These are phyloP conservation scores for Archivesica marissinica DNA, from an alignment of 1,140 invertebrate species.

Conservation along the genomic window DNA sequence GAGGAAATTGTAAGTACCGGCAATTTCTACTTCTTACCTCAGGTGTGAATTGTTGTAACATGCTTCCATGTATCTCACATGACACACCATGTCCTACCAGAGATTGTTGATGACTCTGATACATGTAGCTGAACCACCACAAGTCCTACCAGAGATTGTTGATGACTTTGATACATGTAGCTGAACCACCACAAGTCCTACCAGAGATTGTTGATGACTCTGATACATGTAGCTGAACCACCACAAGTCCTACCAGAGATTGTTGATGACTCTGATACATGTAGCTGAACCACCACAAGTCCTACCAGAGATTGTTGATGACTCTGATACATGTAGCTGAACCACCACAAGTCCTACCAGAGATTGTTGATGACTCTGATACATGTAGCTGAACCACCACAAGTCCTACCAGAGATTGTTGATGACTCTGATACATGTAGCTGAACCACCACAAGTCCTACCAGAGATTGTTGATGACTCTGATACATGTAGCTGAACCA, in stretches of 20 bases:
- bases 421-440: too few relatives aligned
- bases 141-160: conserved; percentile 90
- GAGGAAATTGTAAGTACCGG: conserved; percentile 91
- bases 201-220: conserved; percentile 90
- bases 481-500: too few relatives aligned
- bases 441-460: too few relatives aligned
- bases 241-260: conserved; percentile 91
- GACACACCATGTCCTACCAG: not conserved
- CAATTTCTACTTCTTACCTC: too few relatives aligned
- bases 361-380: too few relatives aligned
- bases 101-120: conserved; percentile 68
- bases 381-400: too few relatives aligned
- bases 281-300: conserved; percentile 89
- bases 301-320: conserved; percentile 89
- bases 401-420: too few relatives aligned
- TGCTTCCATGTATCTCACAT: too few relatives aligned
- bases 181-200: conserved; percentile 89
- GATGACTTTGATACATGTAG: conserved; percentile 88
- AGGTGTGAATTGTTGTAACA: too few relatives aligned
- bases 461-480: too few relatives aligned
- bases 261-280: conserved; percentile 87
- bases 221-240: conserved; percentile 88
- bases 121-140: conserved; percentile 87
- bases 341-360: too few relatives aligned
- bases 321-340: too few relatives aligned